These are phyloP conservation scores for Pantherophis vulpinus DNA, from an alignment of 2,797 vertebrate species.

Conservation along the genomic window DNA sequence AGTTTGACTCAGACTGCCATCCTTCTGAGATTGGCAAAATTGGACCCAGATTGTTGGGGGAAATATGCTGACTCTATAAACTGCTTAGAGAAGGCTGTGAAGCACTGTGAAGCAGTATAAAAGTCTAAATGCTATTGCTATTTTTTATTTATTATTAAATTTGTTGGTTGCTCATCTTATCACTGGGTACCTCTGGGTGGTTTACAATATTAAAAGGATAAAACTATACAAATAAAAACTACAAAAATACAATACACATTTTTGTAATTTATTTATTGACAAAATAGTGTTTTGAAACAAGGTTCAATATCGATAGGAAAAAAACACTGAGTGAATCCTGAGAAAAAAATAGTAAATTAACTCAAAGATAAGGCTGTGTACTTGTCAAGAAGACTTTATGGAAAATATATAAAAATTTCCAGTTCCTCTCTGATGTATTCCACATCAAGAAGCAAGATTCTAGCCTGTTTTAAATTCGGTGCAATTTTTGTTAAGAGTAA, in stretches of 20 bases:
- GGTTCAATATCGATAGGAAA: neutral
- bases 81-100: too few species aligned
- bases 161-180: neutral
- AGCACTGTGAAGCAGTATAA: too few species aligned
- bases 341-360: constrained; percentile 22
- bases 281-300: neutral
- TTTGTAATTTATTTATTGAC: neutral
- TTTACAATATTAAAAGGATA: neutral
- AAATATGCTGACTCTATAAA: too few species aligned
- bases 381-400: constrained; percentile 36
- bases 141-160: too few species aligned
- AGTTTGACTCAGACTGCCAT: too few species aligned
- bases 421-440: constrained; percentile 13
- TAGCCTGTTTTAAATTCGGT: constrained; percentile 35
- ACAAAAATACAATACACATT: neutral
- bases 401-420: constrained; percentile 19
- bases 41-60: too few species aligned
- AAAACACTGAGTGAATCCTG: neutral
- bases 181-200: neutral
- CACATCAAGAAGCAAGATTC: constrained; percentile 22
- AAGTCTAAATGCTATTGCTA: too few species aligned
- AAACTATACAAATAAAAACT: neutral
- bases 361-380: neutral
- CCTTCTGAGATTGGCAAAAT: too few species aligned
- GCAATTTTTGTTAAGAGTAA: constrained; percentile 18